Base-by-base conservation (phyloP, 2,888 invertebrate genomes). In the Antheraea yamamai region DNA sequence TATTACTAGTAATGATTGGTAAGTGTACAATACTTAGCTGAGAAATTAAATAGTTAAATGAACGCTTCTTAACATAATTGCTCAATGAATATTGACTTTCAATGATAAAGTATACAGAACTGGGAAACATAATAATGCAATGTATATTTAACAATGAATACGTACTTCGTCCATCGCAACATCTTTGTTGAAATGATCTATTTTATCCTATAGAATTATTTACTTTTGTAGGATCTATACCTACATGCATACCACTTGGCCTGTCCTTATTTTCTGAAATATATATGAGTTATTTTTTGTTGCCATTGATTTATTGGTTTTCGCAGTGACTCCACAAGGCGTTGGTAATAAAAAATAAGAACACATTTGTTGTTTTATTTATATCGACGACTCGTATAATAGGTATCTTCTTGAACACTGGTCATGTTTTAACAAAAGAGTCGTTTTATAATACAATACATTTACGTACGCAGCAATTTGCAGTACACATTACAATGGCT, bases 281-380 rank as follows among this genome's bases (percentile, higher is more conserved):
- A 30, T 64, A 26, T 66, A 26, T 4, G 64, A 66, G 64, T 6
- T 66, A 30, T 66, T 16, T 70, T 71, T 61, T 26, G 58, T 75
- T 75, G 8, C 39, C 55, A 61, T 75, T 72, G 58, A 47, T 75
- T 74, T 75, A 61, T 75, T 58, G 74, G 61, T 26, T 61, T 75
- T 70, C 68, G 71, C 55, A 75, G 71, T 61, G 72, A 51, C 47
- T 61, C 72, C 72, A 58, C 75, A 73, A 68, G 73, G 73, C 70
- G 73, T 73, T 73, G 64, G 35, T 73, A 75, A 75, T 75, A 75
- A 75, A 75, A 23, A 73, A 35, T 75, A 75, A 73, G 68, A 68
- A 81, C 81, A 79, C 75, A 79, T 79, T 75, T 77, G 81, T 82
- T 84, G 85, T 85, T 85, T 85, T 83, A 85, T 85, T 85, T 85